phyloP scores from a whole-genome alignment of 2,113 vertebrate species.

The Xiphophorus maculatus region DNA sequence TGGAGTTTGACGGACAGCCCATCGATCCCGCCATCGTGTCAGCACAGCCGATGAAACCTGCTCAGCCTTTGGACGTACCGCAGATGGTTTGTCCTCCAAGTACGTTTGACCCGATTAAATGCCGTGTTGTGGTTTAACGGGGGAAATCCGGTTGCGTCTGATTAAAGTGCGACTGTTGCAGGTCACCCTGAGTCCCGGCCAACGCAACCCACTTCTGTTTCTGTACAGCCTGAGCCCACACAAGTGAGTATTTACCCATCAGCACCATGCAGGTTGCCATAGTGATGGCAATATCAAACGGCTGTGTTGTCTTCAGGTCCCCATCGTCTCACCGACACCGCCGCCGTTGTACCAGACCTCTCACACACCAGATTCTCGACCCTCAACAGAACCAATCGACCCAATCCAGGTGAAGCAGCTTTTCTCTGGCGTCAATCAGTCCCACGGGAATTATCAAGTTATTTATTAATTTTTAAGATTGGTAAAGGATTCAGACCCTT shows the following conservation, averaged over 20 bases:
- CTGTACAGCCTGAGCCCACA: conserved; percentile 90
- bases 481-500: neutral
- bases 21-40: conserved; percentile 97
- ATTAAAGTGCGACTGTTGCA: conserved; percentile 53
- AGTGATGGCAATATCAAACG: neutral
- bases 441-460: neutral
- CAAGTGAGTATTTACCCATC: conserved; percentile 83
- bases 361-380: conserved; percentile 87
- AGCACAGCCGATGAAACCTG: conserved; percentile 93
- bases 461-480: neutral
- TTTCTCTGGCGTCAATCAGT: neutral
- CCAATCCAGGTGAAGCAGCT: conserved; percentile 87
- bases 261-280: neutral
- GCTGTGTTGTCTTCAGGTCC: conserved; percentile 75
- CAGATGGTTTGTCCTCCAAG: conserved; percentile 93
- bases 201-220: conserved; percentile 87
- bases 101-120: conserved; percentile 64
- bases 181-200: conserved; percentile 92
- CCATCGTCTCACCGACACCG: conserved; percentile 89
- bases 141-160: neutral
- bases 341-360: conserved; percentile 90
- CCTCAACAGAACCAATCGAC: conserved; percentile 88
- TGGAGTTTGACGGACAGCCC: conserved; percentile 94
- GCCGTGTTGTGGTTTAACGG: neutral
- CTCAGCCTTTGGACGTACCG: conserved; percentile 89